phyloP scores from a whole-genome alignment of 1,140 invertebrate genomes.

The Oreohelix idahoensis region DNA sequence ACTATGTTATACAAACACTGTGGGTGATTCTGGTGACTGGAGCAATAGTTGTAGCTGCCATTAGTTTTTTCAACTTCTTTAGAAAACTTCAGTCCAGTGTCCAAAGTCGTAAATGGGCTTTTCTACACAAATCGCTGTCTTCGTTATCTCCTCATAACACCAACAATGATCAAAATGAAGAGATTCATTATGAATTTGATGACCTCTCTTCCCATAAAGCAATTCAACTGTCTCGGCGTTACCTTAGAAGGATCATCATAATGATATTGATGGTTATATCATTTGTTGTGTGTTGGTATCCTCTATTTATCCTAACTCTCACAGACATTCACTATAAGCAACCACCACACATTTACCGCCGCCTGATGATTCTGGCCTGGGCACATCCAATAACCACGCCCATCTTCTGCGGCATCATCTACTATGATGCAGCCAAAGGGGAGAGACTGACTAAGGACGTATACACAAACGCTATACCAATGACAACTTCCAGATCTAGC shows the following conservation, averaged over 20 bases:
- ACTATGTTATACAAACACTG: conserved; percentile 90
- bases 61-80: conserved; percentile 88
- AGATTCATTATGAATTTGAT: conserved; percentile 78
- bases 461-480: conserved; percentile 44
- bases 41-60: conserved; percentile 86
- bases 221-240: conserved; percentile 42
- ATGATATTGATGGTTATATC: conserved; percentile 82
- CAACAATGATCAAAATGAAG: conserved; percentile 75
- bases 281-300: conserved; percentile 90
- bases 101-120: conserved; percentile 53
- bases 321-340: conserved; percentile 66
- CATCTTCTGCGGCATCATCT: conserved; percentile 56
- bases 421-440: conserved; percentile 60
- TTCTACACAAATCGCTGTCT: conserved; percentile 56
- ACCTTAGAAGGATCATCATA: conserved; percentile 53
- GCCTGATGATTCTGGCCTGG: conserved; percentile 73
- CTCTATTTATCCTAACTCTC: conserved; percentile 87
- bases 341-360: conserved; percentile 51
- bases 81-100: conserved; percentile 78
- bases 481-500: conserved; percentile 41
- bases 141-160: background rate
- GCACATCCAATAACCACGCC: conserved; percentile 63
- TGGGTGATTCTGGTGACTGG: conserved; percentile 92
- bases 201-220: conserved; percentile 37
- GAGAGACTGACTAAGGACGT: conserved; percentile 48